A percentile compares a stretch with the other conserved stretches of the same genome.
Evolutionary conservation across 2,888 invertebrate species (phyloP).

Genomic region (Linyphia triangularis): DNA sequence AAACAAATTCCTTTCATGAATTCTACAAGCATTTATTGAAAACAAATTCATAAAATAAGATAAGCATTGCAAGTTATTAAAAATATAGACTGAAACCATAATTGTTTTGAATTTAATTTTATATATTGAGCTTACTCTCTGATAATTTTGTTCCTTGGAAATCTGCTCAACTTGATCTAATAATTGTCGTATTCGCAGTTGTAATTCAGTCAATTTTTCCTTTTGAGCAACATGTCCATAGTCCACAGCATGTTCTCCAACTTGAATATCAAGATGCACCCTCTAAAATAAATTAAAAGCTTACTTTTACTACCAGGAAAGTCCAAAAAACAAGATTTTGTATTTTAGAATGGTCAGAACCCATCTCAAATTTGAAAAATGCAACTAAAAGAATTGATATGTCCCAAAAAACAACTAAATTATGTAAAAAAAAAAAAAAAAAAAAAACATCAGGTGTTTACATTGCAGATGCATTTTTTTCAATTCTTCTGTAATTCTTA

Average conservation of each 20-base stretch:
- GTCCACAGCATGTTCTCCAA: slow-evolving; percentile 98
- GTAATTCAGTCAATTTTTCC: slow-evolving; percentile 96
- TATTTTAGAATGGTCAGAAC: too few relatives aligned
- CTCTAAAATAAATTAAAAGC: slow-evolving; percentile 82
- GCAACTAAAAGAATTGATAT: too few relatives aligned
- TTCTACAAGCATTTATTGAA: background rate
- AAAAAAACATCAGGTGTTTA: background rate
- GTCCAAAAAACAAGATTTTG: too few relatives aligned
- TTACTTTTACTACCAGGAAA: background rate
- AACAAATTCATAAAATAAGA: background rate
- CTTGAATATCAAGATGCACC: slow-evolving; percentile 98
- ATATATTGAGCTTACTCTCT: slow-evolving; percentile 85
- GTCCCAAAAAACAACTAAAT: too few relatives aligned
- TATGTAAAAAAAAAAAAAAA: background rate
- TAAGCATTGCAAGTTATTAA: too few relatives aligned
- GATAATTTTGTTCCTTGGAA: slow-evolving; percentile 99
- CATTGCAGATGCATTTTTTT: too few relatives aligned
- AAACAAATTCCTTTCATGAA: background rate
- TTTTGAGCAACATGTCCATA: slow-evolving; percentile 98
- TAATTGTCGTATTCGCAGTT: slow-evolving; percentile 95
- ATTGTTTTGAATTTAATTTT: background rate
- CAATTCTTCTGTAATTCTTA: too few relatives aligned
- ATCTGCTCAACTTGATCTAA: slow-evolving; percentile 99
- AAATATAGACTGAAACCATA: too few relatives aligned
- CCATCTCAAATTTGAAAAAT: too few relatives aligned